Percentiles rank a stretch among this genome's conserved stretches.
Conservation (phyloP, 2,888 invertebrate genomes). For the Thera britannica region DNA sequence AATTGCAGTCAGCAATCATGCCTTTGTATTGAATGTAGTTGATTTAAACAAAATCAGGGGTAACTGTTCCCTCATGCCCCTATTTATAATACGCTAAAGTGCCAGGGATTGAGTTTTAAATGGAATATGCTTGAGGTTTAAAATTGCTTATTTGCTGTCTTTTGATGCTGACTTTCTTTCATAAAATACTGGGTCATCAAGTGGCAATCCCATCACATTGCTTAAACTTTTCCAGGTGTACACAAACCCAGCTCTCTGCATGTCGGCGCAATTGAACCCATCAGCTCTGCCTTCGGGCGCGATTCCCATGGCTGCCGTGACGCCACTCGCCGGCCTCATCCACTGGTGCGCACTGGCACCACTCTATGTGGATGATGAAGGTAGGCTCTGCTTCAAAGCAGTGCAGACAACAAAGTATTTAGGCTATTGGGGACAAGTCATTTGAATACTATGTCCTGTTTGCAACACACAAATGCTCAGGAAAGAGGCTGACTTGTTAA, state of each 20-base stretch:
- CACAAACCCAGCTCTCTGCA: conserved; percentile 87
- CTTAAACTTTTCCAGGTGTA: conserved; percentile 73
- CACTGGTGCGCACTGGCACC: conserved; percentile 91
- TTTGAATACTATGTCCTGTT: not conserved
- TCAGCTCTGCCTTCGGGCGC: conserved; percentile 90
- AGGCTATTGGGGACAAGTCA: not conserved
- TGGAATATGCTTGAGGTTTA: too few species aligned
- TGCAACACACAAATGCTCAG: too few species aligned
- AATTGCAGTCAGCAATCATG: not conserved
- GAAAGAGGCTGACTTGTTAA: too few species aligned
- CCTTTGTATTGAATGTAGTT: too few species aligned
- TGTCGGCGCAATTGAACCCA: conserved; percentile 87
- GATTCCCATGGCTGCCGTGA: conserved; percentile 93
- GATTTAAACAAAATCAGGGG: too few species aligned
- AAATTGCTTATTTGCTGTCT: too few species aligned
- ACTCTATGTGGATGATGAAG: conserved; percentile 66
- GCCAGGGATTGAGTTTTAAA: too few species aligned
- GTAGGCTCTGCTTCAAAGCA: conserved; percentile 1
- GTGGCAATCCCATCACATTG: not conserved
- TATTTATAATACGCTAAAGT: too few species aligned
- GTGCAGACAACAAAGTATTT: not conserved
- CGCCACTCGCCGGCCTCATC: conserved; percentile 92
- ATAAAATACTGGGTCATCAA: too few species aligned
- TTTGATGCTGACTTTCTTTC: too few species aligned
- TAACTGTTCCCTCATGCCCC: too few species aligned